These are phyloP conservation scores for Odobenus rosmarus DNA, from an alignment of 2,113 vertebrate species.

Conservation along the genomic window DNA sequence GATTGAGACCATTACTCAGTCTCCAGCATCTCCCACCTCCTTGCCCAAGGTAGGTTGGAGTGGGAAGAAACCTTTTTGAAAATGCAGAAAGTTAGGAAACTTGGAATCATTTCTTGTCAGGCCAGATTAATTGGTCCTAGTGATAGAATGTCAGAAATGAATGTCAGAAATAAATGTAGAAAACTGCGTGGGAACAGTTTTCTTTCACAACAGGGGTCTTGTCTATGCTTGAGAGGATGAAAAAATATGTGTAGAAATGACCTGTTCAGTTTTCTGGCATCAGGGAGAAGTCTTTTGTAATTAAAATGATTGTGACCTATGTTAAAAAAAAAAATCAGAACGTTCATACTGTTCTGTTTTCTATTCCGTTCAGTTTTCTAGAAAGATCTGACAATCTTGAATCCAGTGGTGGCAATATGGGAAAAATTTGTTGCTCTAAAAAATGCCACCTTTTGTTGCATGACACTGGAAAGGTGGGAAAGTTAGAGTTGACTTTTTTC, in stretches of 20 bases:
- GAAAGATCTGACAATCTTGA: not conserved
- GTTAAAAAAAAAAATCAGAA: not conserved
- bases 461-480: not conserved
- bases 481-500: not conserved
- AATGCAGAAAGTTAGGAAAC: not conserved
- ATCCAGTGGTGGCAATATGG: not conserved
- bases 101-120: not conserved
- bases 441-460: not conserved
- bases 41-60: not conserved
- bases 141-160: conserved; percentile 4
- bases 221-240: not conserved
- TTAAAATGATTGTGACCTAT: not conserved
- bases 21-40: not conserved
- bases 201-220: not conserved
- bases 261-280: not conserved
- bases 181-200: not conserved
- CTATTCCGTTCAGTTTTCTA: conserved; percentile 34
- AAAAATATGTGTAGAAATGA: not conserved
- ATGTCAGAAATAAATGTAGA: not conserved
- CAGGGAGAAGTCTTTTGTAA: not conserved
- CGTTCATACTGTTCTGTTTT: not conserved
- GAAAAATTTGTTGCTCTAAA: not conserved
- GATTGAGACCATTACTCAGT: not conserved
- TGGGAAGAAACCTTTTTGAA: not conserved
- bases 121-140: not conserved